Evolutionary conservation across 2,888 invertebrate species (phyloP).

Genomic region (Neoascia interrupta): DNA sequence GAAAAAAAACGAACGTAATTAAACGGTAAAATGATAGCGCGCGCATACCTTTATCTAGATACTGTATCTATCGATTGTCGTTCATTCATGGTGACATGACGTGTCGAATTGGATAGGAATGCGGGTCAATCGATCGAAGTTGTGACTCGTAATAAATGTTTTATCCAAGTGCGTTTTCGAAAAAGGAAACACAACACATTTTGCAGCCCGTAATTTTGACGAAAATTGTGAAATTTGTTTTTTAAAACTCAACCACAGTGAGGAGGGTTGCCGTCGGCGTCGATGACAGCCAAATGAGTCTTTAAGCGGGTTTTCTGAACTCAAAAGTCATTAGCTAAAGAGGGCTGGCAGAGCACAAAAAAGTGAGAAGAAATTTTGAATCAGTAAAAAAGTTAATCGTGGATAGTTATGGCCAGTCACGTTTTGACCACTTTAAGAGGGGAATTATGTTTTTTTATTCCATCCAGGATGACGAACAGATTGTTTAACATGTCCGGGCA

Average conservation of each 20-base stretch:
- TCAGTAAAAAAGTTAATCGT: too few species aligned
- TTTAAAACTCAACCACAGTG: too few species aligned
- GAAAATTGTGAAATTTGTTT: conserved; percentile 10
- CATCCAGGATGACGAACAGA: too few species aligned
- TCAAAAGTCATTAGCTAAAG: conserved; percentile 48
- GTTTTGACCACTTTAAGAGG: too few species aligned
- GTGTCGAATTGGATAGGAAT: conserved; percentile 26
- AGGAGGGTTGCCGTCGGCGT: too few species aligned
- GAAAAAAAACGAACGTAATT: conserved; percentile 14
- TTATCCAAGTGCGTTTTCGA: conserved; percentile 12
- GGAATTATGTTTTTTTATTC: too few species aligned
- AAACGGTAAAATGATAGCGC: conserved; percentile 39
- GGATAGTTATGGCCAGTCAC: too few species aligned
- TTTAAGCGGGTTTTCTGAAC: conserved; percentile 35
- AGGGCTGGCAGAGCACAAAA: too few species aligned
- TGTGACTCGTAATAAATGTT: conserved; percentile 33
- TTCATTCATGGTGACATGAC: conserved; percentile 14
- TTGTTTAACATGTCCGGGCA: too few species aligned
- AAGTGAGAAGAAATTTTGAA: too few species aligned
- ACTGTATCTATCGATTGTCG: conserved; percentile 43
- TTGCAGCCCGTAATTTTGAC: conserved; percentile 10
- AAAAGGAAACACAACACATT: conserved; percentile 29
- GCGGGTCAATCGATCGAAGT: conserved; percentile 60
- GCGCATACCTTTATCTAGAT: conserved; percentile 29
- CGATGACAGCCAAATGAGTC: conserved; percentile 41